Percentiles rank a stretch among this genome's conserved stretches.
Conservation (phyloP, 92 coral and sea anemone species). For the Actinostola sp. region DNA sequence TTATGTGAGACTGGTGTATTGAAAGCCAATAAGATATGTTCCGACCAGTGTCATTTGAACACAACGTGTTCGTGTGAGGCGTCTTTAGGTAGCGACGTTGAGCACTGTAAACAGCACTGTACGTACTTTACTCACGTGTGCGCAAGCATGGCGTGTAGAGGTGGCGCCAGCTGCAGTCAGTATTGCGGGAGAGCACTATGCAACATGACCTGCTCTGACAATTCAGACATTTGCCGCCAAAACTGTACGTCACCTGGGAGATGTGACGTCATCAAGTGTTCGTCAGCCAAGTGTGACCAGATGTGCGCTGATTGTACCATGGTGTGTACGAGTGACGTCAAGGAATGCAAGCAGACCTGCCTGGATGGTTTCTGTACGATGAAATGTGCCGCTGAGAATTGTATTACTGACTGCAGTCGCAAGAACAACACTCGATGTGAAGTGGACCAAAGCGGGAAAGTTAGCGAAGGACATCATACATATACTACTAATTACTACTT, state of each 20-base stretch:
- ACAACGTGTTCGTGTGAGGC: conserved; percentile 41
- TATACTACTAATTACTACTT: too few species aligned
- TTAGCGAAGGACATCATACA: neutral
- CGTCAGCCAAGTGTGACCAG: conserved; percentile 28
- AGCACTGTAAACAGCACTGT: conserved; percentile 35
- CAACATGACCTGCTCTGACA: conserved; percentile 32
- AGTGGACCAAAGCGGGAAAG: conserved; percentile 1
- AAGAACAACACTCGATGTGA: conserved; percentile 18
- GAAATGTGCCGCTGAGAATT: conserved; percentile 26
- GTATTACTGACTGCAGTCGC: conserved; percentile 10
- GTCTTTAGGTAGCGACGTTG: neutral
- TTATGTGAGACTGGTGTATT: conserved; percentile 22
- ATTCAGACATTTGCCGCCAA: conserved; percentile 32
- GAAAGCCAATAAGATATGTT: conserved; percentile 3
- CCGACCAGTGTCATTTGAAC: conserved; percentile 23
- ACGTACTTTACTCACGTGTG: conserved; percentile 5
- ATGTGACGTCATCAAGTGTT: conserved; percentile 32
- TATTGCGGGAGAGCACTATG: conserved; percentile 31
- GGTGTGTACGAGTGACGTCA: conserved; percentile 33
- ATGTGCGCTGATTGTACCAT: conserved; percentile 36
- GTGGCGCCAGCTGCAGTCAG: conserved; percentile 34
- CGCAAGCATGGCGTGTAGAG: conserved; percentile 27
- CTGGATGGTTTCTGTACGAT: conserved; percentile 26
- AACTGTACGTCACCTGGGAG: conserved; percentile 31
- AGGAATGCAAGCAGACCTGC: conserved; percentile 27